Conservation (phyloP, 2,888 invertebrate species). For the Drosophila seclusa region DNA sequence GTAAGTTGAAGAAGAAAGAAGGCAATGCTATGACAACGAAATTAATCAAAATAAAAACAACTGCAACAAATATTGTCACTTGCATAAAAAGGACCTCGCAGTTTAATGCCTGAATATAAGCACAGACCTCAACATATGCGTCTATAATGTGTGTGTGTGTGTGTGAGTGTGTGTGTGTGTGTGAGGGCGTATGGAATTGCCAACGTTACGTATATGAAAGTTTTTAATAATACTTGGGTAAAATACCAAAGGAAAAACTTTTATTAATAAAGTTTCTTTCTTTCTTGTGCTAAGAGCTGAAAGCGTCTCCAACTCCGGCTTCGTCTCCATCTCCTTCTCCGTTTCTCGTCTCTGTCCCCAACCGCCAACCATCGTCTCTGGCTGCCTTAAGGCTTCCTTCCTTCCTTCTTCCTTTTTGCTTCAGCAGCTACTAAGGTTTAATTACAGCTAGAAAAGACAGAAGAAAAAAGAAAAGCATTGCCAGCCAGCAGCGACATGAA, state of each 20-base stretch:
- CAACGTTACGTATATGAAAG: constrained; percentile 76
- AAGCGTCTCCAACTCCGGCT: constrained; percentile 20
- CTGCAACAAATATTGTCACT: constrained; percentile 70
- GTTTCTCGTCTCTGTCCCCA: constrained; percentile 7
- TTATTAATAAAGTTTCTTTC: constrained; percentile 80
- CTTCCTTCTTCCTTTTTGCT: constrained; percentile 29
- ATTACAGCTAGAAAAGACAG: constrained; percentile 57
- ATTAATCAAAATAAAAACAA: constrained; percentile 53
- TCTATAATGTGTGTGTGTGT: constrained; percentile 21
- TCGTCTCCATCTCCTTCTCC: constrained; percentile 8
- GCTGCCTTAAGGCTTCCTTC: constrained; percentile 60
- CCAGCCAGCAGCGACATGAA: constrained; percentile 35
- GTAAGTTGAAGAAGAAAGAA: no score
- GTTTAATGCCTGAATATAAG: constrained; percentile 70
- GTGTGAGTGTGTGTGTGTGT: constrained; percentile 24
- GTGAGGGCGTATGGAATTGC: constrained; percentile 44
- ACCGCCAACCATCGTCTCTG: constrained; percentile 11
- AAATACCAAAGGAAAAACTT: constrained; percentile 81
- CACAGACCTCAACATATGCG: constrained; percentile 74
- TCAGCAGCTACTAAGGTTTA: constrained; percentile 66
- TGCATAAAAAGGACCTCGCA: constrained; percentile 69
- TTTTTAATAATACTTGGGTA: constrained; percentile 78
- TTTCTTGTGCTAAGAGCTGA: constrained; percentile 50
- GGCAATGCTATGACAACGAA: constrained; percentile 10
- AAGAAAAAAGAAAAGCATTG: not conserved